Conservation (phyloP, 2,797 vertebrate genomes). For the Lagorchestes hirsutus region DNA sequence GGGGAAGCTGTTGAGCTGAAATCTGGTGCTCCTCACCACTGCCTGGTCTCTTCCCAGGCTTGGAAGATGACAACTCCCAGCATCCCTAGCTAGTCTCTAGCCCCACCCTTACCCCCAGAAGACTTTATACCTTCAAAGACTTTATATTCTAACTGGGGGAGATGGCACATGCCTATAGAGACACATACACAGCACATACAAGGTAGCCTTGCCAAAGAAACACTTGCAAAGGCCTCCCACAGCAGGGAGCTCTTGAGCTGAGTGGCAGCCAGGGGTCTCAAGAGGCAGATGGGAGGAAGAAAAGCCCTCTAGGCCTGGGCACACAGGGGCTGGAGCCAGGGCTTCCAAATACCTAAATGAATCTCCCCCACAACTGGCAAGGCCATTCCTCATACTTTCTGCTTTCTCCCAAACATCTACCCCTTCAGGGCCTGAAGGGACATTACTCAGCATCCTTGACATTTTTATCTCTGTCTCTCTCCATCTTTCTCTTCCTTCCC, state of each 20-base stretch:
- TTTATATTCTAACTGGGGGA: not conserved
- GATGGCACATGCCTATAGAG: not conserved
- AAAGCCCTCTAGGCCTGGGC: not conserved
- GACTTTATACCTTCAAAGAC: not conserved
- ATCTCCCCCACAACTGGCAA: not conserved
- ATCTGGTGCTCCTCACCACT: not conserved
- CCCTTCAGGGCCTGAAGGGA: not conserved
- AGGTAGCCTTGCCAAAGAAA: not conserved
- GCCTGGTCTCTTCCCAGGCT: not conserved
- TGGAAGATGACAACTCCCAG: not conserved
- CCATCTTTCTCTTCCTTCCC: no score
- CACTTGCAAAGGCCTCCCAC: not conserved
- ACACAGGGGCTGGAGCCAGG: not conserved
- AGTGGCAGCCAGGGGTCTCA: not conserved
- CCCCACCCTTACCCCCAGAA: not conserved
- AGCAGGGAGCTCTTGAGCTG: not conserved
- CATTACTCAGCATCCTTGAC: not conserved
- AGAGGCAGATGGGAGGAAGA: not conserved
- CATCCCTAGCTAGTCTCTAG: not conserved
- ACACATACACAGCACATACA: not conserved
- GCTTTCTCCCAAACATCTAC: not conserved
- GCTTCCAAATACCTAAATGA: not conserved
- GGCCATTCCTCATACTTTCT: not conserved
- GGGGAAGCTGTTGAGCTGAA: not conserved
- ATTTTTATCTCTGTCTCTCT: not conserved